Evolutionary conservation across 30 jellyfish, hydroid and myxozoan genomes (phyloP).

Genomic region (Chrysaora quinquecirrha): DNA sequence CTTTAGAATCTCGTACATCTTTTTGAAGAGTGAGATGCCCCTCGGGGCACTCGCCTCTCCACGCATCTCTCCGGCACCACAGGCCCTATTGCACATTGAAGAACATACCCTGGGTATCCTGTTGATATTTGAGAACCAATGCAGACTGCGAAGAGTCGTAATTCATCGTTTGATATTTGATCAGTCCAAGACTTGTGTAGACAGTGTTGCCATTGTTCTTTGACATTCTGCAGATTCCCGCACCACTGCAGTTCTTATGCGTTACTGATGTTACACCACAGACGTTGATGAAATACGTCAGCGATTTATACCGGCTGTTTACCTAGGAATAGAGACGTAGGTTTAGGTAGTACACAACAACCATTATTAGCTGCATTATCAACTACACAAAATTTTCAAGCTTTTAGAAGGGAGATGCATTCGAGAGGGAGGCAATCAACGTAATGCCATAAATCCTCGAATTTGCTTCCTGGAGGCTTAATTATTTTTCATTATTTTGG

Average conservation of each 20-base stretch:
- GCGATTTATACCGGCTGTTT: constrained; percentile 36
- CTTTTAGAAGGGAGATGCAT: too few relatives aligned
- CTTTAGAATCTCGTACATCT: too few relatives aligned
- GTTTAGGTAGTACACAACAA: neutral
- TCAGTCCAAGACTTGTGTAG: constrained; percentile 37
- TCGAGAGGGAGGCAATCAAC: too few relatives aligned
- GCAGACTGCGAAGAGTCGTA: constrained; percentile 28
- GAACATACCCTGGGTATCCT: constrained; percentile 41
- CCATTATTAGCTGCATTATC: too few relatives aligned
- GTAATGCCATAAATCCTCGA: too few relatives aligned
- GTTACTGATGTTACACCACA: constrained; percentile 61
- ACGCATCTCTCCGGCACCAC: too few relatives aligned
- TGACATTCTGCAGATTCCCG: constrained; percentile 60
- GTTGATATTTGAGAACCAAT: constrained; percentile 54
- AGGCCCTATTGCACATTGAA: too few relatives aligned
- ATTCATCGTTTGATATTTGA: constrained; percentile 39
- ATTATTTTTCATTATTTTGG: too few relatives aligned
- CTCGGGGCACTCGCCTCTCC: too few relatives aligned
- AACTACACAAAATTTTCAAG: too few relatives aligned
- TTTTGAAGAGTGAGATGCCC: too few relatives aligned
- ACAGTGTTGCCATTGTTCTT: constrained; percentile 19
- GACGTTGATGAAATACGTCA: constrained; percentile 32
- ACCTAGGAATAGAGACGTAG: constrained; percentile 15
- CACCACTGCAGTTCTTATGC: constrained; percentile 21
- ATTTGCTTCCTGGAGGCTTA: too few relatives aligned